phyloP scores from a whole-genome alignment of 2,113 vertebrate genomes.

The Geothlypis trichas region DNA sequence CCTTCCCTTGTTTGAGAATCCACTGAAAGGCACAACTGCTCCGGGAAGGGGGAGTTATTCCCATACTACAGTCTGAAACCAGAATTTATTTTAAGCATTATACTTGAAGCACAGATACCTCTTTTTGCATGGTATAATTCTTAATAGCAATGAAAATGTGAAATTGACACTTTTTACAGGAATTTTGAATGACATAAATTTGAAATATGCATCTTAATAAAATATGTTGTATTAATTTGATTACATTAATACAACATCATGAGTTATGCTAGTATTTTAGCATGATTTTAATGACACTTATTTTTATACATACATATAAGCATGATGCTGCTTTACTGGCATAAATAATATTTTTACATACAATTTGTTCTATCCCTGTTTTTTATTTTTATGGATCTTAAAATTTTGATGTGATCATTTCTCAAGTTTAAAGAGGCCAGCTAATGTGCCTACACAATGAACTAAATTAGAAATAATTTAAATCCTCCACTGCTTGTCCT shows the following conservation, averaged over 20 bases:
- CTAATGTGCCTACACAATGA: not conserved
- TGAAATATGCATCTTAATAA: not conserved
- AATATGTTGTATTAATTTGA: not conserved
- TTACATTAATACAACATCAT: not conserved
- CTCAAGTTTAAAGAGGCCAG: not conserved
- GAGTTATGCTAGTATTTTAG: not conserved
- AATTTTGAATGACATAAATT: not conserved
- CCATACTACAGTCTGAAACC: not conserved
- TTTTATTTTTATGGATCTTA: not conserved
- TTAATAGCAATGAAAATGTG: not conserved
- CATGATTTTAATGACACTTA: not conserved
- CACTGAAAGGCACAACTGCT: not conserved
- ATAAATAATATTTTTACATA: not conserved
- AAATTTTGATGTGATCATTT: not conserved
- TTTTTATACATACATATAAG: not conserved
- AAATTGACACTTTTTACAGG: not conserved
- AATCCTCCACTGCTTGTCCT: not conserved
- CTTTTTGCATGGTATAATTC: not conserved
- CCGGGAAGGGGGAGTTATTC: not conserved
- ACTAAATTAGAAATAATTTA: not conserved
- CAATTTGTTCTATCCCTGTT: not conserved
- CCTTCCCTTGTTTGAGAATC: not conserved
- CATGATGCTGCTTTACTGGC: not conserved
- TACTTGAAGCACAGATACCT: not conserved
- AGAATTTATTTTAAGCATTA: not conserved